phyloP scores from a whole-genome alignment of 1,140 invertebrate species.

The Anadara kagoshimensis region DNA sequence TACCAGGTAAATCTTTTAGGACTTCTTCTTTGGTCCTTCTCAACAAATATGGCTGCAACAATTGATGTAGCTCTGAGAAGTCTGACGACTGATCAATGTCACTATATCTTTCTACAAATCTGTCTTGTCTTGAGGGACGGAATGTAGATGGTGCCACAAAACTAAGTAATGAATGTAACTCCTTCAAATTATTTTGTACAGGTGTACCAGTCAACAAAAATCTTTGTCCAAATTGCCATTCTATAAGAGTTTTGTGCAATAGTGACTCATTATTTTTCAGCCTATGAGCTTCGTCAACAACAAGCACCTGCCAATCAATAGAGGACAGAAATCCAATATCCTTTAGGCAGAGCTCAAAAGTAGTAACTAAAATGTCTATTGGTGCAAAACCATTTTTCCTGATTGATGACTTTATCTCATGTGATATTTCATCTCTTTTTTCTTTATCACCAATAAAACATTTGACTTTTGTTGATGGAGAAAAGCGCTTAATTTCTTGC shows the following conservation, averaged over 20 bases:
- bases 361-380: slow-evolving; percentile 73
- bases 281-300: slow-evolving; percentile 99
- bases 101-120: slow-evolving; percentile 60
- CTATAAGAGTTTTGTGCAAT: slow-evolving; percentile 91
- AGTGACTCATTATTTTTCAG: slow-evolving; percentile 99
- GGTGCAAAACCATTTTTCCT: slow-evolving; percentile 35
- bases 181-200: slow-evolving; percentile 97
- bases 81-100: slow-evolving; percentile 51
- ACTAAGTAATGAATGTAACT: slow-evolving; percentile 96
- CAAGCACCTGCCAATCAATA: slow-evolving; percentile 75
- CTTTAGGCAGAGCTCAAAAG: slow-evolving; percentile 69
- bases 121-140: slow-evolving; percentile 65
- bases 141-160: slow-evolving; percentile 97
- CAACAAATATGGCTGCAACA: slow-evolving; percentile 68
- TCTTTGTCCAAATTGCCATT: slow-evolving; percentile 89
- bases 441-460: slow-evolving; percentile 71
- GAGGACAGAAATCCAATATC: slow-evolving; percentile 61
- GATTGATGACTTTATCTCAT: slow-evolving; percentile 51
- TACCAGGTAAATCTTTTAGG: slow-evolving; percentile 67
- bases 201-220: slow-evolving; percentile 98
- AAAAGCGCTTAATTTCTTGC: slow-evolving; percentile 70
- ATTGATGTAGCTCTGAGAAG: slow-evolving; percentile 57
- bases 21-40: slow-evolving; percentile 69
- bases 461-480: slow-evolving; percentile 58
- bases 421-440: slow-evolving; percentile 51